These are phyloP conservation scores for Brachionus koreanus DNA, from an alignment of 1,140 invertebrate species.

Conservation along the genomic window DNA sequence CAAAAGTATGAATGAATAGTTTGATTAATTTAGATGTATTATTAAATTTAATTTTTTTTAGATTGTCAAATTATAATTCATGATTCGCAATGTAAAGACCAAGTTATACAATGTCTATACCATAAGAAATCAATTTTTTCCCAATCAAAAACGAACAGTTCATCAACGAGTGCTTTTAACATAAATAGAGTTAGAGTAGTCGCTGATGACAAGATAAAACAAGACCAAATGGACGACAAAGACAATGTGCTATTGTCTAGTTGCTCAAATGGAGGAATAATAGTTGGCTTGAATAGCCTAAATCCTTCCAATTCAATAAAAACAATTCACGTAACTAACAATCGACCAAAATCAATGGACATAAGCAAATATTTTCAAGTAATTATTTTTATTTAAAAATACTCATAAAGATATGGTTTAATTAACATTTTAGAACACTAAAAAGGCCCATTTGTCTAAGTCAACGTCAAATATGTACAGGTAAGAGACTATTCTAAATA, in stretches of 20 bases:
- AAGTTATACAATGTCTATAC: background rate
- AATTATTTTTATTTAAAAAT: background rate
- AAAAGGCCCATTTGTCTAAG: constrained; percentile 40
- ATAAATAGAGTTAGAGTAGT: background rate
- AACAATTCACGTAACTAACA: background rate
- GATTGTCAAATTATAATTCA: constrained; percentile 14
- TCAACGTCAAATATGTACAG: constrained; percentile 44
- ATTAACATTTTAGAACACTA: background rate
- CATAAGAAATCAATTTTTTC: constrained; percentile 27
- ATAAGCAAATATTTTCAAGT: constrained; percentile 44
- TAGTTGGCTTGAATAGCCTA: background rate
- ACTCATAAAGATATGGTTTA: background rate
- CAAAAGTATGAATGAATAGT: background rate
- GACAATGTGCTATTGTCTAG: background rate
- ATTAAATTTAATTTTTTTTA: background rate
- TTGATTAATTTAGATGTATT: too few relatives aligned
- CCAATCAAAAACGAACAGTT: constrained; percentile 6
- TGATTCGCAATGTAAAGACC: constrained; percentile 6
- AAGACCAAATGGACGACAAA: background rate
- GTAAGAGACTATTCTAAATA: constrained; percentile 29
- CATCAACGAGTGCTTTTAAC: background rate
- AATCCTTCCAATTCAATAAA: background rate
- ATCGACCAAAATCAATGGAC: constrained; percentile 42
- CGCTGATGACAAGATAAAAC: background rate
- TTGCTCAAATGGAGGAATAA: background rate